A percentile compares a stretch with the other conserved stretches of the same genome.
Conservation (phyloP, 2,113 vertebrate species). For the Deroptyus accipitrinus region DNA sequence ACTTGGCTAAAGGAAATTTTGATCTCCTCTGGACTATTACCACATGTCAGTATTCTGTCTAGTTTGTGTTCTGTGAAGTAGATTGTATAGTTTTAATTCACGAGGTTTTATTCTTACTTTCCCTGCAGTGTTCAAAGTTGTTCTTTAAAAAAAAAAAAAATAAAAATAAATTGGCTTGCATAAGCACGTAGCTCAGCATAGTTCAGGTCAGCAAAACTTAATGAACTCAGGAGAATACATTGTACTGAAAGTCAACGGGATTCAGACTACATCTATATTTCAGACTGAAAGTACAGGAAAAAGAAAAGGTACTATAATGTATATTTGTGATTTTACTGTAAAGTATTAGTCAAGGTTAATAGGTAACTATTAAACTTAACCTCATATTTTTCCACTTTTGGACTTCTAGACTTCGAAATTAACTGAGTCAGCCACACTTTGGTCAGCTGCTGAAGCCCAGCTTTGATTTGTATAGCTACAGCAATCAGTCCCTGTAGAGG, state of each 20-base stretch:
- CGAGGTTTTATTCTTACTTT: background rate
- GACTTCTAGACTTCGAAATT: background rate
- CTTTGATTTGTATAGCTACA: background rate
- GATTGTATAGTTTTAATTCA: background rate
- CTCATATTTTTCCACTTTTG: background rate
- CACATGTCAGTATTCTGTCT: background rate
- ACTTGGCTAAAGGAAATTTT: background rate
- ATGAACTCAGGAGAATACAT: background rate
- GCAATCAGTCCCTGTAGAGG: background rate
- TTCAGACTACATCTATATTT: constrained; percentile 2
- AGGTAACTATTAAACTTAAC: background rate
- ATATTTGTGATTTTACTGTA: background rate
- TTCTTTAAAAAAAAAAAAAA: background rate
- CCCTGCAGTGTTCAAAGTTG: background rate
- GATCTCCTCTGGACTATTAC: background rate
- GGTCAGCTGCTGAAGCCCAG: background rate
- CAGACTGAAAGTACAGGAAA: background rate
- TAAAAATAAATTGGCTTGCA: background rate
- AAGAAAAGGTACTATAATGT: background rate
- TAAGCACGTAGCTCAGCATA: background rate
- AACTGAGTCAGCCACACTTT: background rate
- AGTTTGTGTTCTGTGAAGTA: background rate
- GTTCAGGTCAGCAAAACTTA: background rate
- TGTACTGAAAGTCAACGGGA: background rate
- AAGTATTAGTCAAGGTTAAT: constrained; percentile 19